Conservation (phyloP, 2,797 vertebrate species). For the Columba guinea region DNA sequence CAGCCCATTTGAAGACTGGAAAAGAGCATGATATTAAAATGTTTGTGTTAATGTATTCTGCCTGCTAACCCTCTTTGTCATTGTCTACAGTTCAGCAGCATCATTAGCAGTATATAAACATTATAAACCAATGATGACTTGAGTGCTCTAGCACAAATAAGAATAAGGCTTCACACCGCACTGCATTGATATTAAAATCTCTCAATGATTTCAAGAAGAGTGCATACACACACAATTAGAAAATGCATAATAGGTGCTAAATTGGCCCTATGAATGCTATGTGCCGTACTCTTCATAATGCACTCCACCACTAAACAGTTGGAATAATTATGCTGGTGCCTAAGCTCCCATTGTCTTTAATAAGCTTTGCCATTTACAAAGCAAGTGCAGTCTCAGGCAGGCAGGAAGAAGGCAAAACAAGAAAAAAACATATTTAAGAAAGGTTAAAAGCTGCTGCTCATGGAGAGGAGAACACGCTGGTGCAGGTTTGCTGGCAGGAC, state of each 20-base stretch:
- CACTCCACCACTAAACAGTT: not conserved
- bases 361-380: not conserved
- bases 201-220: not conserved
- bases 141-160: not conserved
- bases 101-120: constrained; percentile 8
- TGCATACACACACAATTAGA: not conserved
- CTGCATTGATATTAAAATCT: not conserved
- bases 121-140: not conserved
- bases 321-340: not conserved
- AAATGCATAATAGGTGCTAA: not conserved
- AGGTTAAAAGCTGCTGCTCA: not conserved
- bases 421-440: not conserved
- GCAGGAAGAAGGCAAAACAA: not conserved
- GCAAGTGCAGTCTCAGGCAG: not conserved
- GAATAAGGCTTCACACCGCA: not conserved
- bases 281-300: not conserved
- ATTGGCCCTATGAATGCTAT: not conserved
- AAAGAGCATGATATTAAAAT: not conserved
- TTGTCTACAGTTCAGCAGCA: not conserved
- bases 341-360: not conserved
- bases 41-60: not conserved
- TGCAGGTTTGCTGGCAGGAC: not conserved
- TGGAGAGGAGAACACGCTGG: accelerated
- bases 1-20: not conserved
- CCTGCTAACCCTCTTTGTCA: not conserved